phyloP scores from a whole-genome alignment of 1,140 invertebrate species.

The Papilio machaon region DNA sequence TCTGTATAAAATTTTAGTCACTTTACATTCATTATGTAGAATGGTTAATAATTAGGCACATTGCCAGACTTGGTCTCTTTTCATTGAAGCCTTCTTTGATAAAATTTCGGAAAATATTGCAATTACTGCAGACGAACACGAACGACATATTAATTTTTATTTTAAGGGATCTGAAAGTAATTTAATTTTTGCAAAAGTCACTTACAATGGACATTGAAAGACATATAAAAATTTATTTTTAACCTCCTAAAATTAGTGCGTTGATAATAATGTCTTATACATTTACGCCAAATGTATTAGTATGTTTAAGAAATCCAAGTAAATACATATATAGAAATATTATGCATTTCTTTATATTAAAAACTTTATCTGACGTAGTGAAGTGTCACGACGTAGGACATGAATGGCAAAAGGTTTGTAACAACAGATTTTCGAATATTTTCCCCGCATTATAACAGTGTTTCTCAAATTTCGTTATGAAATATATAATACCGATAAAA shows the following conservation, averaged over 20 bases:
- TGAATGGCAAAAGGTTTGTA: background rate
- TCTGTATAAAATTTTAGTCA: background rate
- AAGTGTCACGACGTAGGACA: background rate
- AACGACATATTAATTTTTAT: too few species aligned
- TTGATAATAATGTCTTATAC: background rate
- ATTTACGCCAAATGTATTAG: background rate
- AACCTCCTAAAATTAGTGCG: too few species aligned
- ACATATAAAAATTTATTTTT: too few species aligned
- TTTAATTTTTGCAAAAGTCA: too few species aligned
- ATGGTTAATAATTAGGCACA: constrained; percentile 21
- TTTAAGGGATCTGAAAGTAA: background rate
- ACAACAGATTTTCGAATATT: background rate
- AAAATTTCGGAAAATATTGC: background rate
- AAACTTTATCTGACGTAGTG: background rate
- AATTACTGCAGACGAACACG: background rate
- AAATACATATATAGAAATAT: background rate
- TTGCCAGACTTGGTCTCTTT: constrained; percentile 12
- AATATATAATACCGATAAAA: constrained; percentile 70
- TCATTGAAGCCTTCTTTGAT: background rate
- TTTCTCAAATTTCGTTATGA: constrained; percentile 38
- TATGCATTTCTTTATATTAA: background rate
- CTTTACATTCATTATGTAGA: background rate
- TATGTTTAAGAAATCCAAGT: too few species aligned
- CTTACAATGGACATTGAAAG: too few species aligned
- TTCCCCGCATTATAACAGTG: background rate